Evolutionary conservation across 2,113 vertebrate species (phyloP).

Genomic region (Naja naja): DNA sequence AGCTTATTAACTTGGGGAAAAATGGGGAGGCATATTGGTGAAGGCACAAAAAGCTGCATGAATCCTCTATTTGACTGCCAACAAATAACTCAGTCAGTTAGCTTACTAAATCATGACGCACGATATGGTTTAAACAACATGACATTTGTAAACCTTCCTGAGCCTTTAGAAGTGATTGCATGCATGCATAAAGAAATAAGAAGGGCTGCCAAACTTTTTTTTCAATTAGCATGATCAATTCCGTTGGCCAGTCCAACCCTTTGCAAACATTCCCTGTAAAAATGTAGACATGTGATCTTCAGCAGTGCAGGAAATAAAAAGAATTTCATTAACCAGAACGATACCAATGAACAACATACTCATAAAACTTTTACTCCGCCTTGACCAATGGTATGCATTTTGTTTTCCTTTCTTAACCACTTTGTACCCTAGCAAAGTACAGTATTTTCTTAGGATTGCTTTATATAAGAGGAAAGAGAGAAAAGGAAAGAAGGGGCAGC

Average conservation of each 20-base stretch:
- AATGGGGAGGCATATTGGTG: not conserved
- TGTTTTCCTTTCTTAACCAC: not conserved
- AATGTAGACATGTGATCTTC: not conserved
- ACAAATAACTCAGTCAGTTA: not conserved
- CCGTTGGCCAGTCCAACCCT: not conserved
- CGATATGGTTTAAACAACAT: not conserved
- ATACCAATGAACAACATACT: not conserved
- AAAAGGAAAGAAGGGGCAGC: not conserved
- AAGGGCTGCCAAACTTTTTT: not conserved
- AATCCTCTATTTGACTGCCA: not conserved
- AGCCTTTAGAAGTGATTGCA: not conserved
- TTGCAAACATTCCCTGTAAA: not conserved
- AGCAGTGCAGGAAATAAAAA: not conserved
- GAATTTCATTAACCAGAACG: not conserved
- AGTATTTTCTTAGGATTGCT: not conserved
- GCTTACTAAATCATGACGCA: not conserved
- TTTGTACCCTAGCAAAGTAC: not conserved
- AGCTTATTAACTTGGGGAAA: not conserved
- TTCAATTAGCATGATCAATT: not conserved
- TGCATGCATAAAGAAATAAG: not conserved
- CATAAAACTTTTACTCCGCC: not conserved
- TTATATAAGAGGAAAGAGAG: not conserved
- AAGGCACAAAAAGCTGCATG: not conserved
- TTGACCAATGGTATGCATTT: not conserved
- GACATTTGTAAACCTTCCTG: not conserved